Conservation (phyloP, 2,888 invertebrate species). For the Dicyrtomina minuta region DNA sequence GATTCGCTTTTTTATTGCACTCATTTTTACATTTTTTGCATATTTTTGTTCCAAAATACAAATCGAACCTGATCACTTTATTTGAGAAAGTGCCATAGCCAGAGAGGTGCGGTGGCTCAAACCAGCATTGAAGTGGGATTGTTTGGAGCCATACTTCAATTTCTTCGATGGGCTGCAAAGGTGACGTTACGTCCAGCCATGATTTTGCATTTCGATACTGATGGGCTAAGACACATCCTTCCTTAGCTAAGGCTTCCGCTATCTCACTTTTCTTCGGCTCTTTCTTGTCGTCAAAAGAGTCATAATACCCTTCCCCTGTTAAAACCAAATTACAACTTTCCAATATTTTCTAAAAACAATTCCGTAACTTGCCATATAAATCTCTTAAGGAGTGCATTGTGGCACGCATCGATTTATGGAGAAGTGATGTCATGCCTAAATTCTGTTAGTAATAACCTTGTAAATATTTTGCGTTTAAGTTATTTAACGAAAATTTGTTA, state of each 20-base stretch:
- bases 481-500: too few species aligned
- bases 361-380: too few species aligned
- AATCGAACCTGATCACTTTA: not conserved
- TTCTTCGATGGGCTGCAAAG: constrained; percentile 38
- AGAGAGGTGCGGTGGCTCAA: constrained; percentile 33
- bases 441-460: too few species aligned
- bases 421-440: too few species aligned
- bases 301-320: too few species aligned
- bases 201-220: not conserved
- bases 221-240: not conserved
- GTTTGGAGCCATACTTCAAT: constrained; percentile 42
- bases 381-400: too few species aligned
- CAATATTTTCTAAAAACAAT: too few species aligned
- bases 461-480: too few species aligned
- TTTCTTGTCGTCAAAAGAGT: not conserved
- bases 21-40: not conserved
- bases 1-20: too few species aligned
- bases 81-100: not conserved
- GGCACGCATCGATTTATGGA: too few species aligned
- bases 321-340: too few species aligned
- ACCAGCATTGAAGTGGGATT: constrained; percentile 38
- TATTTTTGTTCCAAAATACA: not conserved
- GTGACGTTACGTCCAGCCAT: constrained; percentile 23
- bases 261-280: not conserved
- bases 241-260: not conserved